phyloP scores from a whole-genome alignment of 2,888 invertebrate species.

The Tachina lurida region DNA sequence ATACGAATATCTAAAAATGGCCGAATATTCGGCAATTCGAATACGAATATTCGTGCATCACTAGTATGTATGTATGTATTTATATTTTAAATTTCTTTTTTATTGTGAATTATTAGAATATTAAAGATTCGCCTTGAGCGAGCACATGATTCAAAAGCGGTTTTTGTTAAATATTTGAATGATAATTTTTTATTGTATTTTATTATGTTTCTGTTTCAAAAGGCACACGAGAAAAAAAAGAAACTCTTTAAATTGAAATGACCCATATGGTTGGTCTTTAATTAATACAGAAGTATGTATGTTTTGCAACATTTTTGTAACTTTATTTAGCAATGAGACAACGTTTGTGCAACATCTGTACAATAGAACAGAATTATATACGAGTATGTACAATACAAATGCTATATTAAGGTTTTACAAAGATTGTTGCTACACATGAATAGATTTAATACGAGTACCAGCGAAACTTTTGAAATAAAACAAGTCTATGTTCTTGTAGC shows the following conservation, averaged over 20 bases:
- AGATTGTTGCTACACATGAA: constrained; percentile 48
- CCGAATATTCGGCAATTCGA: no score
- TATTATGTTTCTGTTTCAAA: not conserved
- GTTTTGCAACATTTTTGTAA: constrained; percentile 46
- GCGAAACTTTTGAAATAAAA: constrained; percentile 23
- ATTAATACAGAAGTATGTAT: constrained; percentile 55
- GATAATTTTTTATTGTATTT: constrained; percentile 6
- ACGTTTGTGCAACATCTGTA: constrained; percentile 30
- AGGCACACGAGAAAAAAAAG: no score
- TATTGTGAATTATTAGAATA: no score
- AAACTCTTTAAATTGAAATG: constrained; percentile 52
- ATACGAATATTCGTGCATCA: no score
- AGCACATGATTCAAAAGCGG: no score
- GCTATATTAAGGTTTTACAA: constrained; percentile 17
- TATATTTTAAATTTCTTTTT: no score
- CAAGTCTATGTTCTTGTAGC: constrained; percentile 1
- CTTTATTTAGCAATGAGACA: constrained; percentile 44
- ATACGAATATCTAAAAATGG: no score
- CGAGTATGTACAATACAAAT: not conserved
- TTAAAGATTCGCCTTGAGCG: no score
- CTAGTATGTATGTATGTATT: no score
- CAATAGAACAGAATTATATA: constrained; percentile 11
- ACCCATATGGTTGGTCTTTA: constrained; percentile 58
- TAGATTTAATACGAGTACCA: constrained; percentile 40
- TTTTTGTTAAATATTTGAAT: constrained; percentile 16